Percentiles rank a stretch among this genome's conserved stretches.
These are phyloP conservation scores for Lasiommata megera DNA, from an alignment of 2,888 invertebrate species.

Conservation along the genomic window DNA sequence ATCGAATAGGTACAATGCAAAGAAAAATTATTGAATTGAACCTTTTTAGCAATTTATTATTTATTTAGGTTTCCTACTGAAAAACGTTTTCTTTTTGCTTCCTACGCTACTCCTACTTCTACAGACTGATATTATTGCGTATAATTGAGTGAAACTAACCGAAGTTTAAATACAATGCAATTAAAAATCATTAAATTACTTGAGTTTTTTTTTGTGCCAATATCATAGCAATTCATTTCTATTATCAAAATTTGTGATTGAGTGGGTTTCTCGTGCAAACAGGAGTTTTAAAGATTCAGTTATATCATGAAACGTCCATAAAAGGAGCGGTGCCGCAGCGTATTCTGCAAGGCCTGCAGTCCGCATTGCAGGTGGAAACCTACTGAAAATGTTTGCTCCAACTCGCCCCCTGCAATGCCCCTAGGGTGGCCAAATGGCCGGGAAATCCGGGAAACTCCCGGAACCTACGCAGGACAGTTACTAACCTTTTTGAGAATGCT, in stretches of 20 bases:
- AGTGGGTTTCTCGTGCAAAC: constrained; percentile 22
- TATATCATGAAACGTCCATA: constrained; percentile 31
- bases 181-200: not conserved
- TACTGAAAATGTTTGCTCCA: constrained; percentile 43
- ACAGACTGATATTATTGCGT: too few relatives aligned
- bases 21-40: too few relatives aligned
- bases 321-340: constrained; percentile 30
- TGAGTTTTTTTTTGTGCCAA: not conserved
- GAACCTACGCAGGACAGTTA: too few relatives aligned
- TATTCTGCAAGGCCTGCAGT: constrained; percentile 35
- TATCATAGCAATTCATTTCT: not conserved
- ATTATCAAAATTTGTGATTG: constrained; percentile 16
- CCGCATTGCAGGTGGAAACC: constrained; percentile 39
- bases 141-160: too few relatives aligned
- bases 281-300: constrained; percentile 20
- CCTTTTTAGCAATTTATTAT: too few relatives aligned
- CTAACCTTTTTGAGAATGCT: too few relatives aligned
- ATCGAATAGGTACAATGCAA: too few relatives aligned
- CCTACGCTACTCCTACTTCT: too few relatives aligned
- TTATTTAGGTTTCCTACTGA: too few relatives aligned
- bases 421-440: not conserved
- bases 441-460: too few relatives aligned
- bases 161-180: not conserved
- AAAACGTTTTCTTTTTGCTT: too few relatives aligned
- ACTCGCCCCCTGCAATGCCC: constrained; percentile 13